Base-by-base conservation (phyloP, 2,113 vertebrate species). In the Erinaceus europaeus region DNA sequence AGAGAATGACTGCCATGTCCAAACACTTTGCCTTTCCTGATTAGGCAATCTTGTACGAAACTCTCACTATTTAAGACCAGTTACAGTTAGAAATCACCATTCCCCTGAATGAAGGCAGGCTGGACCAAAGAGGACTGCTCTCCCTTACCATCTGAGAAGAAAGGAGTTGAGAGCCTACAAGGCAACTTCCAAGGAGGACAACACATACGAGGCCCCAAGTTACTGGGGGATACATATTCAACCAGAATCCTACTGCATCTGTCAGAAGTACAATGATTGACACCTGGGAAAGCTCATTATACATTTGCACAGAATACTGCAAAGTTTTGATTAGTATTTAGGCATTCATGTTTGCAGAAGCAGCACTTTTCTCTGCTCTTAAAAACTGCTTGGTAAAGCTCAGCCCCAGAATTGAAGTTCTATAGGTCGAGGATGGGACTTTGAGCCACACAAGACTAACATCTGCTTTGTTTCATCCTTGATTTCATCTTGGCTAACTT, bases 271-370 rank as follows among this genome's bases (percentile, higher is more conserved):
- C 25, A 69, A 21, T 73, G 91, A 96, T 50, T 73, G 84, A 94
- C 91, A 94, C 88, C 55, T 89, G 77, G 68, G 84, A 95, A 95
- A 92, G 75, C 27, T 93, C 83, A 4, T 74, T 82, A 89, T 71
- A n/a, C 77, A 72, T 89, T 95, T 95, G 91, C 32, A 1, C 57
- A 90, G 84, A 50, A 90, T 69, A 13, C 8, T 10, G 73, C 32
- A 93, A 75, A 90, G 20, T 62, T 91, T 88, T 79, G 93, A 96
- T 96, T 95, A 94, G 94, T 92, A 94, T 92, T 87, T 93, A 94
- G 89, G 71, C n/a, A 40, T 29, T 78, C 65, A 2, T 64, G 53
- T 94, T 89, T 94, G 88, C 65, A 90, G 94, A 92, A 89, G 32
- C 57, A 95, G 91, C 61, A 15, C 77, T 94, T 93, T 91, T 40